Base-by-base conservation (phyloP, 2,888 invertebrate genomes). In the Clivina fossor region DNA sequence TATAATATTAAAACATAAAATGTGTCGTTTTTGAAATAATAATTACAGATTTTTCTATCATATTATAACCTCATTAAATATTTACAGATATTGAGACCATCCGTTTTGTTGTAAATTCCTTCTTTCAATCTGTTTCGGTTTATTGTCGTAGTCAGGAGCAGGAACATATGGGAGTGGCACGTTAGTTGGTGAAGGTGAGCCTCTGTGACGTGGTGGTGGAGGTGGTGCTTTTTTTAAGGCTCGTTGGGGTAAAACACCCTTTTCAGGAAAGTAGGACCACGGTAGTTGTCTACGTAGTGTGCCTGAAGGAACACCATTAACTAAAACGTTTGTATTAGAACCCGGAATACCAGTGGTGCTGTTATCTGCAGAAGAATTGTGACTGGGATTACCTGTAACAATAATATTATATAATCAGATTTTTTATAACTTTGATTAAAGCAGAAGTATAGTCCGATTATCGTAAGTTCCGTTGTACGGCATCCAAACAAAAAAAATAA, bases 261-360 rank as follows among this genome's bases (percentile, higher is more conserved):
- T 20, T 1, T 24, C 15, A 7, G 33, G 47, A 22, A 59, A 22
- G 50, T 66, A 67, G 0, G 65, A 61, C 65, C 65, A 66, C 1
- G 67, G 64, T 13, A 61, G 32, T 41, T 65, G 63, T 4, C 60
- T 44, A 22, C 60, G 59, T 13, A 64, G 24, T 5, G 59, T 53
- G n/a, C 53, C 53, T 9, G 53, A 53, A 2, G 53, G 24, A 19
- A 53, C 53, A 11, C 53, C 53, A 20, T 53, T 53, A n/a, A 53
- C 53, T 28, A 53, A 15, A 8, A 53, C 44, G 37, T 53, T 53
- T 20, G 53, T 53, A 8, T 43, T 33, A 8, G 33, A 8, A 8
- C 47, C 47, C 5, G 33, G 33, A 18, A 46, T 9, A 7, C 26
- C 26, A n/a, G n/a, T n/a, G n/a, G n/a, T n/a, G n/a, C n/a, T n/a